Percentiles rank a stretch among this genome's conserved stretches.
These are phyloP conservation scores for Neoarius graeffei DNA, from an alignment of 2,113 vertebrate species.

Conservation along the genomic window DNA sequence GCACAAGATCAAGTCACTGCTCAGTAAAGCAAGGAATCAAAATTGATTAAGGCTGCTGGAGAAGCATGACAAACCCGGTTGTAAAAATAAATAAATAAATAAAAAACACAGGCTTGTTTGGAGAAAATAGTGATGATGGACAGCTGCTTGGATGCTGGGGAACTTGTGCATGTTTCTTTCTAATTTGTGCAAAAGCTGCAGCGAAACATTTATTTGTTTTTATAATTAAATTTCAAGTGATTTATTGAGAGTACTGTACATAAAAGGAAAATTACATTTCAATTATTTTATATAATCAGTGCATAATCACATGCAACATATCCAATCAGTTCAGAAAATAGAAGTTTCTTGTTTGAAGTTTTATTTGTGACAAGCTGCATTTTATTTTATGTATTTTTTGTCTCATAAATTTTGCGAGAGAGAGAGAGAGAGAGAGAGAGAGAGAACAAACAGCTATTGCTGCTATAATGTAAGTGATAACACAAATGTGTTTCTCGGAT, in stretches of 20 bases:
- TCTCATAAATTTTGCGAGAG: not conserved
- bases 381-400: not conserved
- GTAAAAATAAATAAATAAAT: not conserved
- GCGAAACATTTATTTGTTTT: not conserved
- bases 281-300: not conserved
- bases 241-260: not conserved
- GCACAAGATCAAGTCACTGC: not conserved
- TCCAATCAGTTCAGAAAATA: not conserved
- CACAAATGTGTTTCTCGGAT: not conserved
- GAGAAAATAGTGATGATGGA: not conserved
- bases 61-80: not conserved
- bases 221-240: not conserved
- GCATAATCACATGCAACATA: not conserved
- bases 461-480: not conserved
- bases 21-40: conserved; percentile 4
- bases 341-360: not conserved
- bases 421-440: too few species aligned
- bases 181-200: not conserved
- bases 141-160: not conserved
- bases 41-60: conserved; percentile 5
- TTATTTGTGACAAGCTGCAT: not conserved
- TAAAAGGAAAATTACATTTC: not conserved
- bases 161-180: not conserved
- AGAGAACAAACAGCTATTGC: not conserved
- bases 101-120: not conserved